Evolutionary conservation across 2,113 vertebrate species (phyloP).

Genomic region (Oncorhynchus nerka): DNA sequence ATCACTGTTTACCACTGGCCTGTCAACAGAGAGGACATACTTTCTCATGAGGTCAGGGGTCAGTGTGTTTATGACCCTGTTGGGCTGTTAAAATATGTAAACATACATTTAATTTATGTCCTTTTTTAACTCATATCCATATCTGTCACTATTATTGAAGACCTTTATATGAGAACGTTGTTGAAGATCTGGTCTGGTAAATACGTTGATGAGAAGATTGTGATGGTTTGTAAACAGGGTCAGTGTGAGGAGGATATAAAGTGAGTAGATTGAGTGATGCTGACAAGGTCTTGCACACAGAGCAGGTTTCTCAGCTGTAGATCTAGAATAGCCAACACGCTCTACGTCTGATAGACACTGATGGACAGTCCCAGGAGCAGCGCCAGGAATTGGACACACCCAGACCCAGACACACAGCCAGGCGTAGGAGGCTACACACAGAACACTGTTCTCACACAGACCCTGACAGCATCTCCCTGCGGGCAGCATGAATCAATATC

Average conservation of each 20-base stretch:
- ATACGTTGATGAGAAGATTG: slow-evolving; percentile 33
- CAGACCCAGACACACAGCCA: neutral
- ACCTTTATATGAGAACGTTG: slow-evolving; percentile 9
- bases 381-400: slow-evolving; percentile 1
- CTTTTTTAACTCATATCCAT: neutral
- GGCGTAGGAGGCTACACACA: neutral
- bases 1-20: slow-evolving; percentile 1
- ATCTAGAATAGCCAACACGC: slow-evolving; percentile 47
- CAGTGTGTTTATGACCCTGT: slow-evolving; percentile 6
- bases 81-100: slow-evolving; percentile 17
- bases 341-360: slow-evolving; percentile 12
- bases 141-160: slow-evolving; percentile 22
- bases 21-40: slow-evolving; percentile 18
- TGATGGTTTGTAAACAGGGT: slow-evolving; percentile 53
- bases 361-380: slow-evolving; percentile 13
- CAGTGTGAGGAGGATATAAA: slow-evolving; percentile 52
- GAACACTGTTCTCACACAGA: slow-evolving; percentile 2
- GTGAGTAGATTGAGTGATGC: slow-evolving; percentile 61
- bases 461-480: neutral
- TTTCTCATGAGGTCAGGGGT: slow-evolving; percentile 25
- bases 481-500: neutral
- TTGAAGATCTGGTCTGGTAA: slow-evolving; percentile 23
- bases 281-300: slow-evolving; percentile 48
- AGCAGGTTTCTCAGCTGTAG: slow-evolving; percentile 61
- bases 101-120: neutral